Percentiles rank a stretch among this genome's conserved stretches.
Evolutionary conservation across 2,797 vertebrate species (phyloP).

Genomic region (Astyanax mexicanus): DNA sequence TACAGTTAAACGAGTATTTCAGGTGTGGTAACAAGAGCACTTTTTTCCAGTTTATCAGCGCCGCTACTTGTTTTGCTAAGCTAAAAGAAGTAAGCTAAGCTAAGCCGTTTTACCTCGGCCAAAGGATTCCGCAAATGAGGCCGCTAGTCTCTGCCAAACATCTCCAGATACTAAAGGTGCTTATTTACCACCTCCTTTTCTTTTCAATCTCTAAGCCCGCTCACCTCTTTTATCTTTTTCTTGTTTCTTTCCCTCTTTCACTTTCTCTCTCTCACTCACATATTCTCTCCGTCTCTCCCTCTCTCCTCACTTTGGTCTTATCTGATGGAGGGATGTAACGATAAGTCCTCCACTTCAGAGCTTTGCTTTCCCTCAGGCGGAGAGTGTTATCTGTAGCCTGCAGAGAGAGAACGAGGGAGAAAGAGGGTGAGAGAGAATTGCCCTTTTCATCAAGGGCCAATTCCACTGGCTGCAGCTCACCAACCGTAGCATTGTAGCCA

Average conservation of each 20-base stretch:
- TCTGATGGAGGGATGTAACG: slow-evolving; percentile 53
- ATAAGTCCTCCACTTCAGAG: slow-evolving; percentile 54
- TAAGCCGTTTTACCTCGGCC: background rate
- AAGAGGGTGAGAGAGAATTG: slow-evolving; percentile 13
- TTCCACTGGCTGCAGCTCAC: slow-evolving; percentile 43
- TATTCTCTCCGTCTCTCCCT: slow-evolving; percentile 12
- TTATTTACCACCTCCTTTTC: slow-evolving; percentile 33
- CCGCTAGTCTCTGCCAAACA: background rate
- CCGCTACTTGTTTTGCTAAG: background rate
- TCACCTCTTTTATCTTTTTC: slow-evolving; percentile 26
- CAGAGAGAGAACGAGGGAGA: slow-evolving; percentile 19
- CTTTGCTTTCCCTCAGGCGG: slow-evolving; percentile 45
- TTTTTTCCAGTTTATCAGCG: background rate
- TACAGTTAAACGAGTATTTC: background rate
- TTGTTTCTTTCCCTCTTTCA: slow-evolving; percentile 27
- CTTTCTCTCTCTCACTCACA: background rate
- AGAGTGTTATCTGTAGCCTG: slow-evolving; percentile 51
- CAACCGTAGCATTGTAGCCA: background rate
- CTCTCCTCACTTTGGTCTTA: slow-evolving; percentile 44
- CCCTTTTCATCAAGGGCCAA: slow-evolving; percentile 49
- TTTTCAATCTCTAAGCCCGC: background rate
- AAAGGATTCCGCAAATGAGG: background rate
- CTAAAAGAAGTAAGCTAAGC: background rate
- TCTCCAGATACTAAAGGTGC: slow-evolving; percentile 15
- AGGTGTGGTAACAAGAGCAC: background rate